phyloP scores from a whole-genome alignment of 1,140 invertebrate species.

The Drosophila ananassae region DNA sequence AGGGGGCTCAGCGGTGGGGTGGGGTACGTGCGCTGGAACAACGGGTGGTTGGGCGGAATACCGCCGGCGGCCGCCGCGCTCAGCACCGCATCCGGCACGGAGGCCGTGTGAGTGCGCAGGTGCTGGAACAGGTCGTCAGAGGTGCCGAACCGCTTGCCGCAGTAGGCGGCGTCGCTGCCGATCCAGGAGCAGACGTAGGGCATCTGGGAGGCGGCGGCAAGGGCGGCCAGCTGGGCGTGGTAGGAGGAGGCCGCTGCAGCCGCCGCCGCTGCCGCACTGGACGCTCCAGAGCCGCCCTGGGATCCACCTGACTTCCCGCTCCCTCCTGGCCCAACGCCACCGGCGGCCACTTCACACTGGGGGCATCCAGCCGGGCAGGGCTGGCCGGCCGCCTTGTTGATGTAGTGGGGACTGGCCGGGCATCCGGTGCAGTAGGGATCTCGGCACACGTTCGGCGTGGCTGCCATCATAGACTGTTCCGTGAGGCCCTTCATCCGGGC shows the following conservation, averaged over 20 bases:
- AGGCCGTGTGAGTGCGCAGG: constrained; percentile 93
- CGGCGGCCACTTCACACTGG: constrained; percentile 88
- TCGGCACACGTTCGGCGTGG: constrained; percentile 90
- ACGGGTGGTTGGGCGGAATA: constrained; percentile 87
- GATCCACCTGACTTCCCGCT: constrained; percentile 44
- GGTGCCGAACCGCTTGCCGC: constrained; percentile 94
- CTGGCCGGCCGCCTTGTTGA: constrained; percentile 86
- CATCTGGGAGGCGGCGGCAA: constrained; percentile 89
- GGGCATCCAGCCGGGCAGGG: constrained; percentile 94
- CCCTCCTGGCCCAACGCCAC: background rate
- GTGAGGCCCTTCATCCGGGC: constrained; percentile 88
- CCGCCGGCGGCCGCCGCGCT: constrained; percentile 84
- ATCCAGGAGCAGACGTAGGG: constrained; percentile 97
- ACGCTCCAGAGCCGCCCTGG: constrained; percentile 26
- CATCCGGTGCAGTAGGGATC: constrained; percentile 97
- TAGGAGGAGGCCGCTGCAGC: constrained; percentile 88
- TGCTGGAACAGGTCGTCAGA: constrained; percentile 96
- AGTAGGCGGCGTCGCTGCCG: constrained; percentile 93
- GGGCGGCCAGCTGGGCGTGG: constrained; percentile 89
- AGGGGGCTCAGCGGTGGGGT: constrained; percentile 93
- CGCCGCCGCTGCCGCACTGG: constrained; percentile 62
- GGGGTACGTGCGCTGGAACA: constrained; percentile 91
- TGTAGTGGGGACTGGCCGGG: constrained; percentile 91
- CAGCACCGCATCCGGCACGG: constrained; percentile 85
- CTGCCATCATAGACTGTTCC: constrained; percentile 83